A percentile compares a stretch with the other conserved stretches of the same genome.
Evolutionary conservation across 2,888 invertebrate genomes (phyloP).

Genomic region (Trachelus iudaicus): DNA sequence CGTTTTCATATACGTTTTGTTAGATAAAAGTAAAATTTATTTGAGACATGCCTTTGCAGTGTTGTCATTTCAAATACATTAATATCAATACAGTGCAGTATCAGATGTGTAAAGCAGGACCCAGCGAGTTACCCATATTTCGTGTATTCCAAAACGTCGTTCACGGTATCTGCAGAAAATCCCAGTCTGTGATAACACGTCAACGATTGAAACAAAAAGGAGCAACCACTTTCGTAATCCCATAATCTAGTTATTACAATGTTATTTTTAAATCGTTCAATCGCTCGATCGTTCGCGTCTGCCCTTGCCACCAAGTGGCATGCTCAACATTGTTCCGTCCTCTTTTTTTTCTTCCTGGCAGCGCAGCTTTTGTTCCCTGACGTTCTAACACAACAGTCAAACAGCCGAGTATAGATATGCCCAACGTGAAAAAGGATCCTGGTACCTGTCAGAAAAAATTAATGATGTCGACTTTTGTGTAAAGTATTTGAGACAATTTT

Average conservation of each 20-base stretch:
- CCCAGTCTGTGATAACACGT: not conserved
- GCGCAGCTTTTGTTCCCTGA: not conserved
- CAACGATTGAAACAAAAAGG: not conserved
- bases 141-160: not conserved
- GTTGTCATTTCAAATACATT: no score
- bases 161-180: not conserved
- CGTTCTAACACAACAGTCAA: not conserved
- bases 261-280: not conserved
- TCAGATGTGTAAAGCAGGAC: not conserved
- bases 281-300: not conserved
- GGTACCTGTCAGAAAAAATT: not conserved
- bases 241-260: not conserved
- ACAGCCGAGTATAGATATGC: not conserved
- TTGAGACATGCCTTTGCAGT: no score
- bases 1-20: no score
- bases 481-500: not conserved
- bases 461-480: not conserved
- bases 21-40: no score
- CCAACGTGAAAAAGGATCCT: not conserved
- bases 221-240: not conserved
- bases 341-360: not conserved
- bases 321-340: not conserved
- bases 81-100: no score
- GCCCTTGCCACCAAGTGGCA: not conserved
- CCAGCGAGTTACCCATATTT: not conserved